phyloP scores from a whole-genome alignment of 2,113 vertebrate genomes.

The Odocoileus virginianus region DNA sequence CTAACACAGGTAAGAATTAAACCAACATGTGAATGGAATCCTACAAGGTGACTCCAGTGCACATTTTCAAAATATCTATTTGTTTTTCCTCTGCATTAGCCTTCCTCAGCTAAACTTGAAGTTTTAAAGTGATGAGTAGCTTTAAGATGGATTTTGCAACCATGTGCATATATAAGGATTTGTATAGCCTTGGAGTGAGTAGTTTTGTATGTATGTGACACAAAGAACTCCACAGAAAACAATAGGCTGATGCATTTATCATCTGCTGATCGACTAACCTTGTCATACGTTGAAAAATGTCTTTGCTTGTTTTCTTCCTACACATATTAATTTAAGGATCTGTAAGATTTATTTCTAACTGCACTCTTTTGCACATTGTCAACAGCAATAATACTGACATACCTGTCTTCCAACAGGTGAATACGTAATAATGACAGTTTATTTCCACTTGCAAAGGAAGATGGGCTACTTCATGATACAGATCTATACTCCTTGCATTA shows the following conservation, averaged over 20 bases:
- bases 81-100: neutral
- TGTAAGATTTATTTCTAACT: slow-evolving; percentile 47
- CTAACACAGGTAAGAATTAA: slow-evolving; percentile 91
- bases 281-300: neutral
- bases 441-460: slow-evolving; percentile 97
- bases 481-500: slow-evolving; percentile 97
- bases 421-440: slow-evolving; percentile 97
- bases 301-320: slow-evolving; percentile 31
- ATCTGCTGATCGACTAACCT: slow-evolving; percentile 48
- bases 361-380: slow-evolving; percentile 43
- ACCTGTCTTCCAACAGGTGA: slow-evolving; percentile 87
- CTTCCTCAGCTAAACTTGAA: neutral
- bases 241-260: neutral
- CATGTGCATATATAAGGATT: neutral
- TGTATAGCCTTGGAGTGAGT: neutral
- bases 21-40: neutral
- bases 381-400: slow-evolving; percentile 62
- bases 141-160: slow-evolving; percentile 13
- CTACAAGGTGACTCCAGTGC: neutral
- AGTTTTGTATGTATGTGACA: neutral
- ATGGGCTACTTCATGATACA: slow-evolving; percentile 99
- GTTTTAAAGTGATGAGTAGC: neutral
- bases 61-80: neutral
- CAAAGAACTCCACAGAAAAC: neutral
- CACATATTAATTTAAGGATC: neutral